Base-by-base conservation (phyloP, 2,797 vertebrate genomes). In the Aldrovandia affinis region DNA sequence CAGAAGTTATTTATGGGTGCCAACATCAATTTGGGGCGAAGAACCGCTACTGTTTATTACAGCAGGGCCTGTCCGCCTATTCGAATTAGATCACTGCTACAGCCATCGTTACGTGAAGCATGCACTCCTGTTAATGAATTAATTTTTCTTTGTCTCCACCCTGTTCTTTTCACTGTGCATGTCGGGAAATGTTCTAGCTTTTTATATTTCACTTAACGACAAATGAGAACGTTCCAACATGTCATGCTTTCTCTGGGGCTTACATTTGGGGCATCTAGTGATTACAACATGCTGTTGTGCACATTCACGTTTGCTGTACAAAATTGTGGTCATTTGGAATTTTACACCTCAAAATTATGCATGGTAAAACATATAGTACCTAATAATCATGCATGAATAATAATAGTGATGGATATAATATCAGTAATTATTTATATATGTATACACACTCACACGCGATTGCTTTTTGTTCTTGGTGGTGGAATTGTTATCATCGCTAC, bases 1-100 rank as follows among this genome's bases (percentile, higher is more conserved):
- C 87, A 82, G 28, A 89, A 57, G 89, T 95, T 94, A 96, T 96
- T 96, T 95, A 96, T 95, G 88, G 93, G 90, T 59, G 59, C 73
- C 39, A 77, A 77, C 20, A 77, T 77, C 73, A 77, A 47, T 77
- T 77, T 77, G 8, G n/a, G 22, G 42, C 3, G 14, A 77, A 47
- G 42, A 42, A n/a, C 73, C 39, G 57, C n/a, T 82, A 78, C 89
- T 86, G 44, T 85, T 88, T 89, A 92, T 90, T 87, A 8, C 82
- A 20, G 91, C 89, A 47, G 73, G 22, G 42, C 39, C 8, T 44
- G 73, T 77, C 73, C 12, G 42, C 42, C 73, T n/a, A 47, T 77
- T 77, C 15, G n/a, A 77, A 77, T 77, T 47, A n/a, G 73, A 77
- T 25, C 5, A 18, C 73, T n/a, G 1, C 36, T 30, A 73, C 33